Conservation (phyloP, 1,140 invertebrate genomes). For the Trichonephila clavata region DNA sequence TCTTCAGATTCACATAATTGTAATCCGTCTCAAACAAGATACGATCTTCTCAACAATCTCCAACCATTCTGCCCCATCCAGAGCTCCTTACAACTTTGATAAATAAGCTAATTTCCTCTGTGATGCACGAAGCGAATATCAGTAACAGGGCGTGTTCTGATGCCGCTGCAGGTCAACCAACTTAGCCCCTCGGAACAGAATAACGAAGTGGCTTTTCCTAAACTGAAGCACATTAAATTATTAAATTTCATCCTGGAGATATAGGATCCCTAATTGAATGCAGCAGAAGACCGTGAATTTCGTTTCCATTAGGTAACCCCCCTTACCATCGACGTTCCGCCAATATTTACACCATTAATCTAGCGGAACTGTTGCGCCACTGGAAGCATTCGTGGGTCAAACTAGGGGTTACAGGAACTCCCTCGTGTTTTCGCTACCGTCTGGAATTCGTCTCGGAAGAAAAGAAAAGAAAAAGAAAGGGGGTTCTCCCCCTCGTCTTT, state of each 20-base stretch:
- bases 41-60: neutral
- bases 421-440: conserved; percentile 58
- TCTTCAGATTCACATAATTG: no score
- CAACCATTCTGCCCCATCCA: neutral
- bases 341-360: conserved; percentile 64
- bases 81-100: neutral
- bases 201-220: neutral
- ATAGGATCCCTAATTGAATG: conserved; percentile 10
- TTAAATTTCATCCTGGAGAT: conserved; percentile 23
- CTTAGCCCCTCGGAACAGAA: neutral
- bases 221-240: neutral
- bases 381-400: conserved; percentile 52
- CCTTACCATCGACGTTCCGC: neutral
- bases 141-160: neutral
- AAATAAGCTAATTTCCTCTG: neutral
- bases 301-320: neutral
- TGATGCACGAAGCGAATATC: neutral
- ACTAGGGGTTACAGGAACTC: conserved; percentile 66
- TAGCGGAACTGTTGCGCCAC: conserved; percentile 65
- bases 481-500: neutral
- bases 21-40: neutral
- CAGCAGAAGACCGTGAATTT: neutral
- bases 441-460: conserved; percentile 58
- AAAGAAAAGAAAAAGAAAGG: neutral
- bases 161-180: neutral